Conservation (phyloP, 2,888 invertebrate species). For the Coelopa pilipes region DNA sequence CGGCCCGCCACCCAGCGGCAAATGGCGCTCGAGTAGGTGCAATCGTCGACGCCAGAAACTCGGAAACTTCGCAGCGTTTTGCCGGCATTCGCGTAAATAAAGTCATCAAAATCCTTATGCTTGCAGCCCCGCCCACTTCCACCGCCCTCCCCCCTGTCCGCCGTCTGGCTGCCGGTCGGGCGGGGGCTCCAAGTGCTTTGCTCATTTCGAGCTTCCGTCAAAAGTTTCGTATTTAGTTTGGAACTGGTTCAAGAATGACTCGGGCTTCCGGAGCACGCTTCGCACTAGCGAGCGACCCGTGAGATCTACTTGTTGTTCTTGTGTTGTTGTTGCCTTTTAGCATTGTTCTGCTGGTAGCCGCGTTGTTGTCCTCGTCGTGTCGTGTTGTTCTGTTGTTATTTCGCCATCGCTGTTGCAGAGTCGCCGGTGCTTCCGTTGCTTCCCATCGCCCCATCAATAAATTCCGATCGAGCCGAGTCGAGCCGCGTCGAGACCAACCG, state of each 20-base stretch:
- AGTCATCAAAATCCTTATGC: constrained; percentile 35
- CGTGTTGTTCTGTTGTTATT: neutral
- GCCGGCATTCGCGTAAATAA: constrained; percentile 31
- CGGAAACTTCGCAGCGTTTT: constrained; percentile 22
- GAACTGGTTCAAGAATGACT: constrained; percentile 27
- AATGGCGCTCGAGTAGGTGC: constrained; percentile 23
- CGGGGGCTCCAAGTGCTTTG: constrained; percentile 24
- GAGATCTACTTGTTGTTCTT: constrained; percentile 2
- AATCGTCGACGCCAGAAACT: constrained; percentile 30
- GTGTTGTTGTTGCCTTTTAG: neutral
- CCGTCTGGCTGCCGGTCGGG: too few species aligned
- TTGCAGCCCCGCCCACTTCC: too few species aligned
- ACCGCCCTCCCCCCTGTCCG: too few species aligned
- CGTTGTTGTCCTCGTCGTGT: neutral
- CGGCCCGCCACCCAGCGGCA: neutral
- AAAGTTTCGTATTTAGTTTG: constrained; percentile 26
- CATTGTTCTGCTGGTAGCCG: neutral
- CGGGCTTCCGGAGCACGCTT: neutral
- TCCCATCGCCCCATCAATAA: too few species aligned
- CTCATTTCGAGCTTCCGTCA: constrained; percentile 33
- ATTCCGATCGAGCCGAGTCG: too few species aligned
- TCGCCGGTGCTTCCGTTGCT: too few species aligned
- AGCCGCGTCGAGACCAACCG: too few species aligned
- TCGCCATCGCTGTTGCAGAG: neutral
- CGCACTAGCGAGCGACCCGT: neutral